Evolutionary conservation across 35 echinoderm and acorn worm genomes (phyloP).

Genomic region (Apostichopus californicus): DNA sequence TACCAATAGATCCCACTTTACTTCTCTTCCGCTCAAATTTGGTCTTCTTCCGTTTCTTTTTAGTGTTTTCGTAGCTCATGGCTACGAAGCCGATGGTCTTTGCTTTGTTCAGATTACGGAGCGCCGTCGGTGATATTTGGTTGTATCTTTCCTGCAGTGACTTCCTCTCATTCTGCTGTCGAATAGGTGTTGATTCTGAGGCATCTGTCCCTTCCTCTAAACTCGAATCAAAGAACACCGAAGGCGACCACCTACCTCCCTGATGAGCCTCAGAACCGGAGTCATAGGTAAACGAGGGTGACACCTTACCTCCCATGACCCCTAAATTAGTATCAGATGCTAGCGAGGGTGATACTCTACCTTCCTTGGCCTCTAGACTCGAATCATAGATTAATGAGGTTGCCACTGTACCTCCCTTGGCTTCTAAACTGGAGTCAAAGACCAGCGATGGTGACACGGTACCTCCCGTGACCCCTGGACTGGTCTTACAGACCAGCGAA

Average conservation of each 20-base stretch:
- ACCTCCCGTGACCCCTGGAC: no score
- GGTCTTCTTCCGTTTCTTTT: slow-evolving; percentile 26
- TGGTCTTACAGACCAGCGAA: background rate
- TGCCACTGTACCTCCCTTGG: background rate
- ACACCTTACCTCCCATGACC: background rate
- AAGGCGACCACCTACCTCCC: background rate
- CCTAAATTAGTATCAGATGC: no score
- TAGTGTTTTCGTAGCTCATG: background rate
- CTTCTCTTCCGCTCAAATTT: slow-evolving; percentile 33
- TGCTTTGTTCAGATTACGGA: background rate
- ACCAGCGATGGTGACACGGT: background rate
- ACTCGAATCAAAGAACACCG: background rate
- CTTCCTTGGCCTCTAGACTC: no score
- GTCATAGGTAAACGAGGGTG: background rate
- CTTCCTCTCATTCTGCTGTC: background rate
- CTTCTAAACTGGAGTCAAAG: background rate
- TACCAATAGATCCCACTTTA: slow-evolving; percentile 15
- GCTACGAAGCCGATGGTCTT: slow-evolving; percentile 15
- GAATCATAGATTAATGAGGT: background rate
- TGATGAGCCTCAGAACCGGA: background rate
- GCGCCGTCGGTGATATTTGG: background rate
- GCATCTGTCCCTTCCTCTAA: background rate
- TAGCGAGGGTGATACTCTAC: no score
- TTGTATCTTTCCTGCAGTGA: background rate
- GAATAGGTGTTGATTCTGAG: background rate